phyloP scores from a whole-genome alignment of 2,888 invertebrate genomes.

The Drosophila macrospina region DNA sequence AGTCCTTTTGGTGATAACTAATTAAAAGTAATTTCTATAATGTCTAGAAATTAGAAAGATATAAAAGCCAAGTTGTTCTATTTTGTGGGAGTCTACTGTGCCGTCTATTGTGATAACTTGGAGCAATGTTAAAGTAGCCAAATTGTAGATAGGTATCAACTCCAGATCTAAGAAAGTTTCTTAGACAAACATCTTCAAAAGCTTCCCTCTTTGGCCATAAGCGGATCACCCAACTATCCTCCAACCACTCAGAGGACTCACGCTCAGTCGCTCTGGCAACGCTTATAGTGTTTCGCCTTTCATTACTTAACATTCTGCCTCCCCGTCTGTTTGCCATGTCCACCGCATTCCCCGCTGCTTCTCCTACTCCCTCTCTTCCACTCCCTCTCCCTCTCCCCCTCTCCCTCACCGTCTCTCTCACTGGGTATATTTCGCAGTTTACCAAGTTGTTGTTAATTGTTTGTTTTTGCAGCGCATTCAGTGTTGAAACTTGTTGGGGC shows the following conservation, averaged over 20 bases:
- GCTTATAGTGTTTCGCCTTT: conserved; percentile 26
- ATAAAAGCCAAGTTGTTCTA: no score
- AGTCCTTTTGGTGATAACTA: no score
- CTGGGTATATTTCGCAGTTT: conserved; percentile 35
- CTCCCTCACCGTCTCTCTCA: conserved; percentile 27
- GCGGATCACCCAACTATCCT: neutral
- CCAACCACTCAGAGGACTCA: neutral
- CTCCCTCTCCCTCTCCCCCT: neutral
- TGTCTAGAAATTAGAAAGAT: no score
- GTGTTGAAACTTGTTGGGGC: conserved; percentile 51
- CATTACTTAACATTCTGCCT: conserved; percentile 15
- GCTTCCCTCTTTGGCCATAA: neutral
- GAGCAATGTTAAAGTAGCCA: no score
- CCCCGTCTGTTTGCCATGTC: conserved; percentile 15
- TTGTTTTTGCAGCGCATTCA: conserved; percentile 51
- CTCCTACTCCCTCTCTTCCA: conserved; percentile 16
- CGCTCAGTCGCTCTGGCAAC: neutral
- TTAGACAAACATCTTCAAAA: neutral
- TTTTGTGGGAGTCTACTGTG: no score
- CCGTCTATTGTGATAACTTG: no score
- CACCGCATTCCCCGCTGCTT: neutral
- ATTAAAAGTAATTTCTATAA: no score
- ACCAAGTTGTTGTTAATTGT: conserved; percentile 49
- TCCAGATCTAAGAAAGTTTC: neutral
- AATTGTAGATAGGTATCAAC: no score